Evolutionary conservation across 2,888 invertebrate genomes (phyloP), one percentile per base, ranked within the genome.

Genomic region (Ophion ventricosus): DNA sequence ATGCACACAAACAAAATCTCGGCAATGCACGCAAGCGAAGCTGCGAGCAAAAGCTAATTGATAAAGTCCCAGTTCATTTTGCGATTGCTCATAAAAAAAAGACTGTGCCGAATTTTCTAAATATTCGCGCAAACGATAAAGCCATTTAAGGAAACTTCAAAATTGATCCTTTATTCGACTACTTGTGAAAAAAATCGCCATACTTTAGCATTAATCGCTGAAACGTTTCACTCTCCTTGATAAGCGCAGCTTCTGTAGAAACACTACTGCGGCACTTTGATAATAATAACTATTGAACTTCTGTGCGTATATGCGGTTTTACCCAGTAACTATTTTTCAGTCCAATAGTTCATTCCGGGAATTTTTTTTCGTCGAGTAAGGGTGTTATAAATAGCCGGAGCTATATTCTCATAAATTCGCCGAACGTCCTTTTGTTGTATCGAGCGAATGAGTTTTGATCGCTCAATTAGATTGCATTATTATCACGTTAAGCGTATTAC

Each of bases 401-500:
- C 49, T 14, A 49, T 49, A 49, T 17, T 14, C 14, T 49, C 14
- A 49, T 17, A 26, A 26, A 20, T 59, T 64, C 64, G 57, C 57
- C 75, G 67, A 73, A 66, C 64, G 64, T 56, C 57, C 59, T 78
- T 75, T 81, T 78, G 77, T 85, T 78, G 70, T 67, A 85, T 78
- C 59, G 80, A 73, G 76, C 77, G 80, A 85, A 83, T 63, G 80
- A 85, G 63, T 85, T 80, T 83, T 83, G 85, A 80, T 84, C 61
- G 79, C 64, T 83, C 82, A 85, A 88, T 87, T 83, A 86, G 83
- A 87, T 88, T 87, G 87, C 82, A 86, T 84, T 77, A 87, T 88
- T 88, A 87, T 87, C 82, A 83, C 86, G 87, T 88, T 85, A 84
- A 87, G 78, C 66, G 57, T 57, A 74, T 70, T 64, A 64, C 72